Percentiles rank a stretch among this genome's conserved stretches.
These are phyloP conservation scores for Melipona bicolor DNA, from an alignment of 2,888 invertebrate species.

Conservation along the genomic window DNA sequence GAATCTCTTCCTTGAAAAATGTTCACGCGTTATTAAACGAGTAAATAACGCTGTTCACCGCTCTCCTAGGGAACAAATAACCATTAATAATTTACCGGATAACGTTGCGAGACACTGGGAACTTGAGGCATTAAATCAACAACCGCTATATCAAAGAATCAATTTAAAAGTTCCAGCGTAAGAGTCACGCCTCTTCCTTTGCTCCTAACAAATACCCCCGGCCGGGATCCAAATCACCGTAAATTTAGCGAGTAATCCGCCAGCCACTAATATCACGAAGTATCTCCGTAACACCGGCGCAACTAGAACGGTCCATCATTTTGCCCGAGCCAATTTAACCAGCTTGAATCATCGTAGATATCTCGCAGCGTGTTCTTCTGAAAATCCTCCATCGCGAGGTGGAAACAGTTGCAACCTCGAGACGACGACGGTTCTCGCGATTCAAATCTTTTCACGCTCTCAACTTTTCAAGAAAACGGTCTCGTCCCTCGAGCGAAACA, in stretches of 20 bases:
- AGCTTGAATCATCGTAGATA: not conserved
- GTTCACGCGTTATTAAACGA: no score
- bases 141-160: not conserved
- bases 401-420: not conserved
- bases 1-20: no score
- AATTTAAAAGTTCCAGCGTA: not conserved
- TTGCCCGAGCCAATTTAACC: no score
- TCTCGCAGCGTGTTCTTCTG: not conserved
- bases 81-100: no score
- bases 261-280: not conserved
- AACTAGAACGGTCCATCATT: not conserved
- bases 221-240: not conserved
- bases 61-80: no score
- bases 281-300: not conserved
- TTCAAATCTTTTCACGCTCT: not conserved
- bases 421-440: not conserved
- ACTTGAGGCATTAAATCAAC: not conserved
- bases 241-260: not conserved
- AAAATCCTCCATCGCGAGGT: not conserved
- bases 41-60: no score
- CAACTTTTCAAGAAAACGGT: no score
- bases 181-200: not conserved
- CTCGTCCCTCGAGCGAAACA: not conserved
- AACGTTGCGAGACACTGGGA: not conserved
- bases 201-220: not conserved